A percentile compares a stretch with the other conserved stretches of the same genome.
These are phyloP conservation scores for Hypercompe scribonia DNA, from an alignment of 2,888 invertebrate genomes.

Conservation along the genomic window DNA sequence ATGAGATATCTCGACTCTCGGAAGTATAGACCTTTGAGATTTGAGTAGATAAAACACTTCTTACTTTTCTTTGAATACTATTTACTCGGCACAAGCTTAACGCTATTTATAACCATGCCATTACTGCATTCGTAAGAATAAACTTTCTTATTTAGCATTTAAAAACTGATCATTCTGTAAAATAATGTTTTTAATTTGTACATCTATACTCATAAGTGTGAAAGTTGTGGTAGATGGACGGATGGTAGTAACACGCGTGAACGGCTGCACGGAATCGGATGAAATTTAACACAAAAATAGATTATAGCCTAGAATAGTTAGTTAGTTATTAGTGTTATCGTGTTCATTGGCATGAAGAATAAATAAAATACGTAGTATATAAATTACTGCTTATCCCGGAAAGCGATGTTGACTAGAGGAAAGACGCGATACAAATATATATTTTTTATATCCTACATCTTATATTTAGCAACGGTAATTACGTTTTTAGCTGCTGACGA, in stretches of 20 bases:
- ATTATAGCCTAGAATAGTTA: too few relatives aligned
- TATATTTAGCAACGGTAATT: not conserved
- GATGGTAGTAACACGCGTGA: not conserved
- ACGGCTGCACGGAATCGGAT: not conserved
- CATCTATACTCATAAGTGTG: not conserved
- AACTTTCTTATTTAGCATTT: not conserved
- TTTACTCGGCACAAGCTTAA: not conserved
- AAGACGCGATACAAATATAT: too few relatives aligned
- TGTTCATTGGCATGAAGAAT: too few relatives aligned
- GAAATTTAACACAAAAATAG: too few relatives aligned
- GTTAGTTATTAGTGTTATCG: too few relatives aligned
- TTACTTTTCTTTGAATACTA: not conserved
- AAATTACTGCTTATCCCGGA: too few relatives aligned
- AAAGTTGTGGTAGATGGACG: not conserved
- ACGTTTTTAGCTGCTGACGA: not conserved
- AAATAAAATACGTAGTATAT: too few relatives aligned
- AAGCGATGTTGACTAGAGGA: too few relatives aligned
- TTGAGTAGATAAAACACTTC: not conserved
- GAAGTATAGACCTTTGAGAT: not conserved
- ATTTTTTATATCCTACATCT: not conserved
- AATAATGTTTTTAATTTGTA: too few relatives aligned
- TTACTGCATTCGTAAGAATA: not conserved
- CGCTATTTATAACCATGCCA: not conserved
- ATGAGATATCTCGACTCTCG: not conserved
- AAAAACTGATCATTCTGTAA: not conserved